A percentile compares a stretch with the other conserved stretches of the same genome.
Evolutionary conservation across 2,888 invertebrate species (phyloP).

Genomic region (Scrobipalpa atriplicella): DNA sequence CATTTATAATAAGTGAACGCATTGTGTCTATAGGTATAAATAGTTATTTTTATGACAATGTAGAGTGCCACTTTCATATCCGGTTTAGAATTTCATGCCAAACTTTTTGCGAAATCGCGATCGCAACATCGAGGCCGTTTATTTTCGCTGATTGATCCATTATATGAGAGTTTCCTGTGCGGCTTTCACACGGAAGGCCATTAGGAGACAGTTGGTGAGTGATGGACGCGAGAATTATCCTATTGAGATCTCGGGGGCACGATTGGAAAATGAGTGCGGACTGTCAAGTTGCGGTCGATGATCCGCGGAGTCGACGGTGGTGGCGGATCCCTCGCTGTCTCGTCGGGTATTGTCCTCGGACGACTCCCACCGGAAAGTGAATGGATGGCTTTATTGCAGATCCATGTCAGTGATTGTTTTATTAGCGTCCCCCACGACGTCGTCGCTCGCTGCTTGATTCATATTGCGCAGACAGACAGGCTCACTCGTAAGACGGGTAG

Average conservation of each 20-base stretch:
- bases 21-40: not conserved
- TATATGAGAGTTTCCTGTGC: constrained; percentile 33
- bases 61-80: constrained; percentile 33
- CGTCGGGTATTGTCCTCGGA: not conserved
- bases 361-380: constrained; percentile 23
- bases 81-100: constrained; percentile 32
- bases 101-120: constrained; percentile 9
- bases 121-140: not conserved
- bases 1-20: not conserved
- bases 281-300: constrained; percentile 35
- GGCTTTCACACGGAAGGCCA: constrained; percentile 58
- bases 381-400: constrained; percentile 29
- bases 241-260: constrained; percentile 43
- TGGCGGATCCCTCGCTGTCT: constrained; percentile 29
- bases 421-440: constrained; percentile 14
- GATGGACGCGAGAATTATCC: constrained; percentile 44
- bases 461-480: not conserved
- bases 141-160: constrained; percentile 19
- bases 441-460: constrained; percentile 18
- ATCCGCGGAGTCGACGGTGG: constrained; percentile 32
- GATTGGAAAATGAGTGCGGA: constrained; percentile 51
- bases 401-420: constrained; percentile 32
- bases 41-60: not conserved
- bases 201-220: constrained; percentile 36
- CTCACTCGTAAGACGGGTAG: not conserved